Evolutionary conservation across 2,113 vertebrate genomes (phyloP), one percentile per base, ranked within the genome.

Genomic region (Jaculus jaculus): DNA sequence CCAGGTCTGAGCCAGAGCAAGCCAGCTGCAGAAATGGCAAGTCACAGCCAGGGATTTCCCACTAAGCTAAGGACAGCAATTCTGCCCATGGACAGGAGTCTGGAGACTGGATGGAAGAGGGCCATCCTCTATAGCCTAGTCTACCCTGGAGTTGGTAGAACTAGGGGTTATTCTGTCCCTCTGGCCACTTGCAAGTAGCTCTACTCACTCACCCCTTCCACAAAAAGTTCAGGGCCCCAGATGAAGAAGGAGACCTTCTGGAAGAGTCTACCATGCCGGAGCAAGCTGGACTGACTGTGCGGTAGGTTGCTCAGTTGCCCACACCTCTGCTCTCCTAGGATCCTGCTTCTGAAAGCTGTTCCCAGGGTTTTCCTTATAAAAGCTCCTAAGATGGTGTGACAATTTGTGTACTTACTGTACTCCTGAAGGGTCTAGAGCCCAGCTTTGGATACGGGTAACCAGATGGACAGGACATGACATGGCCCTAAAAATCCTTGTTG

Each of bases 21-120:
- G 7, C 58, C 51, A 39, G 66, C 24, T 79, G 71, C 75, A 63
- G 66, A 80, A 26, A 7, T 18, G 85, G 30, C 26, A 42, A 20
- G 61, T 32, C 60, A 12, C 16, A 34, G n/a, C 58, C 18, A 16
- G 39, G 11, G n/a, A 78, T 24, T 2, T 8, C 60, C 51, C 26
- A 30, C 0, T 16, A 26, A 65, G 26, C 26, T 23, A 71, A 51
- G 10, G 28, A 24, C 7, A 0, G 37, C 10, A 1, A 3, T 30
- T 84, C 71, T 65, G 34, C 47, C 61, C 68, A 3, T 0, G 10
- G 63, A 13, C 54, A 15, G 1, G 24, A 73, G 42, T 16, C 83
- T 16, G 10, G 26, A 65, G 26, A 12, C 28, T 69, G 24, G 1
- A 1, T 6, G 34, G 32, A n/a, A 77, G 42, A 23, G 37, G 9